These are phyloP conservation scores for Heliconius aoede DNA, from an alignment of 2,888 invertebrate genomes.

Conservation along the genomic window DNA sequence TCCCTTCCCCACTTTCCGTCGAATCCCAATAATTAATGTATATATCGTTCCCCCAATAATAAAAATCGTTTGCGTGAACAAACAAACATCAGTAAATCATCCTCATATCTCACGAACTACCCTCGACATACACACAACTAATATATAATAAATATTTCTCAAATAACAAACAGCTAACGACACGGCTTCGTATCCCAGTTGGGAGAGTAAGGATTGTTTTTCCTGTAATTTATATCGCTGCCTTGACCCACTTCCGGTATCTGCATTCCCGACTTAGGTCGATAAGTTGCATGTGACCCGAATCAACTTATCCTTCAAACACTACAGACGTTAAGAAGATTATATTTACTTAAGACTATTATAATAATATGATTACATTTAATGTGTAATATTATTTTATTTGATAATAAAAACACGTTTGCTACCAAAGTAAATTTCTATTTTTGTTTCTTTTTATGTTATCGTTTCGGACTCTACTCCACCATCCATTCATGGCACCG, in stretches of 20 bases:
- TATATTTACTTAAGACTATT: constrained; percentile 20
- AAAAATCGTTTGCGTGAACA: no score
- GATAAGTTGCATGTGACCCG: constrained; percentile 42
- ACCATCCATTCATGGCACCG: constrained; percentile 11
- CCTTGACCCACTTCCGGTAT: constrained; percentile 48
- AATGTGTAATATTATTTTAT: neutral
- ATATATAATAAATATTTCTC: constrained; percentile 4
- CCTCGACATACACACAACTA: neutral
- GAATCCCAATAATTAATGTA: no score
- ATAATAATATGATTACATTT: constrained; percentile 2
- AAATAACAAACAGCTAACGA: constrained; percentile 24
- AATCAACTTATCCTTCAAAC: constrained; percentile 33
- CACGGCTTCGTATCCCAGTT: constrained; percentile 36
- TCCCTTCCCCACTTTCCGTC: no score
- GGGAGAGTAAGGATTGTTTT: constrained; percentile 45
- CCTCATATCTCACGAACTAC: neutral
- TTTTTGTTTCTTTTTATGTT: no score
- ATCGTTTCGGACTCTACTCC: constrained; percentile 3
- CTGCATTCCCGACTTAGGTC: constrained; percentile 44
- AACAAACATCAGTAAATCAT: neutral
- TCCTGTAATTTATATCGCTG: constrained; percentile 43
- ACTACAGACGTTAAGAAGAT: constrained; percentile 18
- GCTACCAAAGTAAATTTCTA: no score
- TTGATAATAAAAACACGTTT: neutral
- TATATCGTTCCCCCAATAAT: no score